Base-by-base conservation (phyloP, 2,888 invertebrate genomes). In the Iselma pallidipennis region DNA sequence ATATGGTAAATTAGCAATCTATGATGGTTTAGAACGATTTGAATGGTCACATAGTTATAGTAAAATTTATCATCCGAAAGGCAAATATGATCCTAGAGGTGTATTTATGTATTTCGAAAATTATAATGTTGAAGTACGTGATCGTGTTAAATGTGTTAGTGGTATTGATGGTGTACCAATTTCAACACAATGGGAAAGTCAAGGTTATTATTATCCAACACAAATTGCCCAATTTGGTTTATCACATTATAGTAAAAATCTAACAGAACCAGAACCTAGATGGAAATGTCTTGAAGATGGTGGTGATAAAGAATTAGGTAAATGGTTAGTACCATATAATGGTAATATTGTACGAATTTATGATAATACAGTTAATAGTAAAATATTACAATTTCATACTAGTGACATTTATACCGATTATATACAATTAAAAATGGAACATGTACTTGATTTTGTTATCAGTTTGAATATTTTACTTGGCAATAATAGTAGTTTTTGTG, bases 171-270 rank as follows among this genome's bases (percentile, higher is more conserved):
- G 97, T 74, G 96, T 97, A 14, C 97, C 97, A 0, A 90, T 97
- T 56, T 95, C 95, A n/a, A 95, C 92, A 0, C 97, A 97, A 78
- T 99, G 99, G 99, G 94, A 96, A 73, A 91, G 92, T 31, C 89
- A 89, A 66, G 98, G 98, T 0, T 98, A 98, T 81, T 96, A 91
- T 81, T 99, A 99, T 83, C 97, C 98, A 0, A 98, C 97, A 1
- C 98, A 99, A 83, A 97, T 99, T 69, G 97, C 98, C 5, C 99
- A 99, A 81, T 99, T 95, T 80, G 99, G 96, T 0, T 82, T 99
- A 59, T 95, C 97, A 9, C 99, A 99, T 82, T 99, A 96, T 81
- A 96, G 96, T 81, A 97, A 98, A 81, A 93, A 95, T 81, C 82
- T 97, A 12, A 92, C 92, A 0, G 95, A 95, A 74, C 89, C 91